phyloP scores from a whole-genome alignment of 2,888 invertebrate genomes.

The Eulithis prunata region DNA sequence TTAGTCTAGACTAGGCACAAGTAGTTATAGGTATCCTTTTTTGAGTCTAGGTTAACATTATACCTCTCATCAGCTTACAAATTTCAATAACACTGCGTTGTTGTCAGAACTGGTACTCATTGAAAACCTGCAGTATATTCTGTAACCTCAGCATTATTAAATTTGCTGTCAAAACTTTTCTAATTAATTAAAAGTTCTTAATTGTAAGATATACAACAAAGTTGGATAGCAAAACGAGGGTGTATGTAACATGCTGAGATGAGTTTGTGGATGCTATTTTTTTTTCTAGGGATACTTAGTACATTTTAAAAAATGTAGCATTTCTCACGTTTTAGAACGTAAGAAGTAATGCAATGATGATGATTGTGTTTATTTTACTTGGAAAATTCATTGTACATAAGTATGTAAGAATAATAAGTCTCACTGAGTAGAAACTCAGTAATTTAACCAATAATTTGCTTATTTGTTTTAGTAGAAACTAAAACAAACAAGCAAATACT shows the following conservation, averaged over 20 bases:
- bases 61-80: neutral
- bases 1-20: no score
- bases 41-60: no score
- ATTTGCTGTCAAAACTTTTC: constrained; percentile 46
- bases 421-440: no score
- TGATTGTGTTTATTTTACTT: no score
- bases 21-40: no score
- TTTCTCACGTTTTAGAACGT: no score
- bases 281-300: neutral
- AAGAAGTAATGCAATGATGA: no score
- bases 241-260: constrained; percentile 9
- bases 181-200: constrained; percentile 55
- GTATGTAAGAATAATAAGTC: neutral
- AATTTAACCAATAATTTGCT: no score
- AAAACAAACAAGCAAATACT: constrained; percentile 40
- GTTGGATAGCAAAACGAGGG: constrained; percentile 27
- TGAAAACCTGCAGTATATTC: constrained; percentile 44
- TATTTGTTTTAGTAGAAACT: no score
- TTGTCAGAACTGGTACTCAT: constrained; percentile 39
- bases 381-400: no score
- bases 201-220: constrained; percentile 49
- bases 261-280: constrained; percentile 3
- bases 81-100: neutral
- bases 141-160: constrained; percentile 48
- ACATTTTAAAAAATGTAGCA: no score